These are phyloP conservation scores for Bufo bufo DNA, from an alignment of 2,113 vertebrate species.

Conservation along the genomic window DNA sequence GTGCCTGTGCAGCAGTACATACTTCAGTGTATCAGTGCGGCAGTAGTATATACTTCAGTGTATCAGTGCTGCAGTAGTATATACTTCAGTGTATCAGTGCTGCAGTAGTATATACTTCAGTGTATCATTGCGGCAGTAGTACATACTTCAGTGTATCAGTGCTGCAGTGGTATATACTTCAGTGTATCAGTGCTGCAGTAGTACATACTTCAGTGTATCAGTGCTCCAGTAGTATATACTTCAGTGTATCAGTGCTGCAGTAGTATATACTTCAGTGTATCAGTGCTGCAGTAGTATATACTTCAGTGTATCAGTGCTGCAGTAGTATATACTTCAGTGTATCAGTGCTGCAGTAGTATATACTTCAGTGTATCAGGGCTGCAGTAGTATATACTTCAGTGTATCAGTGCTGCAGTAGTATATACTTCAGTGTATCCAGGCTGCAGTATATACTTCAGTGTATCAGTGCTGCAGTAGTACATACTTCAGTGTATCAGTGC, in stretches of 20 bases:
- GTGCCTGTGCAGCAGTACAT: not conserved
- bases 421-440: too few species aligned
- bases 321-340: not conserved
- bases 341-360: not conserved
- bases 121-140: not conserved
- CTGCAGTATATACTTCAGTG: not conserved
- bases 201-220: not conserved
- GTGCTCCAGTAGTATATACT: not conserved
- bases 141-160: not conserved
- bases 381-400: not conserved
- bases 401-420: not conserved
- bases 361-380: too few species aligned
- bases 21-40: conserved; percentile 13
- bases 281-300: not conserved
- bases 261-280: conserved; percentile 12
- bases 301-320: not conserved
- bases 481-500: not conserved
- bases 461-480: not conserved
- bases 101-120: not conserved
- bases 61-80: too few species aligned
- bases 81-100: not conserved
- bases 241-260: not conserved
- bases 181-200: not conserved
- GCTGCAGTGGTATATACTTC: not conserved
- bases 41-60: not conserved